These are phyloP conservation scores for Aix galericulata DNA, from an alignment of 2,113 vertebrate species.

Conservation along the genomic window DNA sequence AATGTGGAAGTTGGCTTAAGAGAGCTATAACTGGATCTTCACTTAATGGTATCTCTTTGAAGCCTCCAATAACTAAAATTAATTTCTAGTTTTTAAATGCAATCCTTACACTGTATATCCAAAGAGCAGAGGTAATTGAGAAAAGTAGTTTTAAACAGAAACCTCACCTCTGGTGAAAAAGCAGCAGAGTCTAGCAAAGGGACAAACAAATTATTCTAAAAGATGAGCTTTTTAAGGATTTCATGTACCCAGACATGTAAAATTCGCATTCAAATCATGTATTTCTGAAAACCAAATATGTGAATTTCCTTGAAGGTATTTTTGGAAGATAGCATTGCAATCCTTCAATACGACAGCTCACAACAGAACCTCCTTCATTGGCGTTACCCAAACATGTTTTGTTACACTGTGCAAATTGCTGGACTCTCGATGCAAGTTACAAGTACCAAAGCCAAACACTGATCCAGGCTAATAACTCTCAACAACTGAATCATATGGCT, in stretches of 20 bases:
- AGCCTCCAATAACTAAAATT: neutral
- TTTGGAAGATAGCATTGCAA: neutral
- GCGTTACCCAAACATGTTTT: neutral
- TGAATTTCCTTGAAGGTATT: neutral
- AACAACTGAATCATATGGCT: neutral
- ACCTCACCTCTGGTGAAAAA: neutral
- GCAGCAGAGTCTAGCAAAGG: neutral
- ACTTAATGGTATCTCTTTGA: neutral
- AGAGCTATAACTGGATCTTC: neutral
- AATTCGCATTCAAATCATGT: neutral
- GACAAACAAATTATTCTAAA: neutral
- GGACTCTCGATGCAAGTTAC: neutral
- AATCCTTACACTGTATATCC: neutral
- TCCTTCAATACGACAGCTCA: neutral
- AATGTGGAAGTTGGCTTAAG: neutral
- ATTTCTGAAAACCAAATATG: neutral
- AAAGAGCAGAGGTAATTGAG: neutral
- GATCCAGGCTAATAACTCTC: neutral
- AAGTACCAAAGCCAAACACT: neutral
- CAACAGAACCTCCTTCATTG: neutral
- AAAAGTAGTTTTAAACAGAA: neutral
- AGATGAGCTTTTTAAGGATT: accelerated
- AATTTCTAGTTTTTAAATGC: neutral
- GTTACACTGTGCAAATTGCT: neutral
- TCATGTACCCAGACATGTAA: neutral